Evolutionary conservation across 2,888 invertebrate genomes (phyloP).

Genomic region (Drosophila yooni): DNA sequence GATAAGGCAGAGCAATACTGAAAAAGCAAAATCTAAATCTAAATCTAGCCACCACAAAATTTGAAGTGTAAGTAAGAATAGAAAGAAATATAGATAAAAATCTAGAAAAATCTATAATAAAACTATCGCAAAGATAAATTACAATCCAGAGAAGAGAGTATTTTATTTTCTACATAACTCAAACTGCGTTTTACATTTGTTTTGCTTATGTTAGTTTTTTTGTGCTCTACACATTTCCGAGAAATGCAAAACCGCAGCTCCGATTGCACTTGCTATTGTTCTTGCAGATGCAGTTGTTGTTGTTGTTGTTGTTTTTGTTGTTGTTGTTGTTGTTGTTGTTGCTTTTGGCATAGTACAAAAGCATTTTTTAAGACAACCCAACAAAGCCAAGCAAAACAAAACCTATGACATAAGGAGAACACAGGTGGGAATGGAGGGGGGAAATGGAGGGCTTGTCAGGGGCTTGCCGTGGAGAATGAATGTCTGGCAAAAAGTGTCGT

Average conservation of each 20-base stretch:
- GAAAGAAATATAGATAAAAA: neutral
- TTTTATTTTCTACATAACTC: neutral
- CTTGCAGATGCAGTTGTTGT: neutral
- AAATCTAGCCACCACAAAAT: too few species aligned
- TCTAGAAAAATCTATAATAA: neutral
- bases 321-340: constrained; percentile 3
- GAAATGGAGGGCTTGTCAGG: neutral
- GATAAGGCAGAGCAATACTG: neutral
- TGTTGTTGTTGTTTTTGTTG: neutral
- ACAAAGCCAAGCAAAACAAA: constrained; percentile 6
- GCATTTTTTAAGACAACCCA: constrained; percentile 2
- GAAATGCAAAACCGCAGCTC: constrained; percentile 25
- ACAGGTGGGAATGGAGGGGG: neutral
- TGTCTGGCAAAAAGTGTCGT: constrained; percentile 32
- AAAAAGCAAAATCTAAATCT: neutral
- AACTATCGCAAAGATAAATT: neutral
- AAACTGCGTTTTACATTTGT: neutral
- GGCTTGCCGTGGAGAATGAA: constrained; percentile 18
- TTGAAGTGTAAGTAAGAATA: neutral
- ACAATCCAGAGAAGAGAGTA: neutral
- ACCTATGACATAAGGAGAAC: constrained; percentile 12
- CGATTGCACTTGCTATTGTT: constrained; percentile 31
- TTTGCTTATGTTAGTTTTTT: constrained; percentile 3
- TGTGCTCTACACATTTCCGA: neutral
- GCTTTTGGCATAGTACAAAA: constrained; percentile 24